Conservation (phyloP, 2,797 vertebrate genomes). For the Xyrichtys novacula region DNA sequence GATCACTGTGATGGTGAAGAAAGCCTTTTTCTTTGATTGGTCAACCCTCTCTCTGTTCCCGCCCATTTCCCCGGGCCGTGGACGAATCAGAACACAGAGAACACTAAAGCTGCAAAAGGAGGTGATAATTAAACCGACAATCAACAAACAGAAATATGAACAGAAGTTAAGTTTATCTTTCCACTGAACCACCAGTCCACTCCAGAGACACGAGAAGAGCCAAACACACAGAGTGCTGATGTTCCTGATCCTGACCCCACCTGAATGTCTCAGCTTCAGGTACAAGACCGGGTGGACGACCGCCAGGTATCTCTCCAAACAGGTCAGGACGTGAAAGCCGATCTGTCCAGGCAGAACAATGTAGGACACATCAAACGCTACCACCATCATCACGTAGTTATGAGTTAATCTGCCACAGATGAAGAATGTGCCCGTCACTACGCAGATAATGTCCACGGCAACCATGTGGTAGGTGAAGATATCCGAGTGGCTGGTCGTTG, state of each 20-base stretch:
- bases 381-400: fast-evolving
- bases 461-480: conserved; percentile 34
- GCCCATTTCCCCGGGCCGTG: neutral
- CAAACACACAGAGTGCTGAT: neutral
- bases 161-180: fast-evolving
- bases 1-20: conserved; percentile 8
- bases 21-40: conserved; percentile 21
- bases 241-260: conserved; percentile 28
- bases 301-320: conserved; percentile 51
- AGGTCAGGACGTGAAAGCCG: conserved; percentile 10
- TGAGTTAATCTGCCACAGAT: fast-evolving
- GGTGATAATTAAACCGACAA: neutral
- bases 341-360: fast-evolving
- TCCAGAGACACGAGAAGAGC: neutral
- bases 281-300: conserved; percentile 52
- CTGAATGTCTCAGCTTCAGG: neutral
- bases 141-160: fast-evolving
- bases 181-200: fast-evolving
- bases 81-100: conserved; percentile 18
- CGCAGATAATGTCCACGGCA: neutral
- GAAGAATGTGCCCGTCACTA: fast-evolving
- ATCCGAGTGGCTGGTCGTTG: conserved; percentile 14
- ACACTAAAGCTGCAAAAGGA: conserved; percentile 12
- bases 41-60: neutral
- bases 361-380: fast-evolving